A percentile compares a stretch with the other conserved stretches of the same genome.
phyloP scores from a whole-genome alignment of 2,113 vertebrate species.

The Strigops habroptila region DNA sequence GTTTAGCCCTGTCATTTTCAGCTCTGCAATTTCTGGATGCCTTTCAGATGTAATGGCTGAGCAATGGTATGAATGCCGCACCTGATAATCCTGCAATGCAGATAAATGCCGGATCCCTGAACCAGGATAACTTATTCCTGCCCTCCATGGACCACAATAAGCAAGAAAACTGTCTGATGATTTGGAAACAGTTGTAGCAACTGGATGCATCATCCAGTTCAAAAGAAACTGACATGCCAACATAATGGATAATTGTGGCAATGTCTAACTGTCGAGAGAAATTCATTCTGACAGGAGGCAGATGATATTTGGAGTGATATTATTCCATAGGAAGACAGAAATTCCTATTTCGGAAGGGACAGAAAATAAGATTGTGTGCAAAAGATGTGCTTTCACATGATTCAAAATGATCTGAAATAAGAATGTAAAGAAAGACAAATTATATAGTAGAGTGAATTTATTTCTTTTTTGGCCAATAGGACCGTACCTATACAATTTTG shows the following conservation, averaged over 20 bases:
- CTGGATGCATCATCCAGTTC: background rate
- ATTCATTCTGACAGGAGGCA: background rate
- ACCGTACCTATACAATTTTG: background rate
- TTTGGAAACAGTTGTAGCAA: background rate
- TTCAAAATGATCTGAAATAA: background rate
- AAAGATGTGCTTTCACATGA: background rate
- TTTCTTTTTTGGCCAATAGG: background rate
- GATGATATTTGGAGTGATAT: constrained; percentile 17
- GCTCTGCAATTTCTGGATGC: fast-evolving
- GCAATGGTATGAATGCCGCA: fast-evolving
- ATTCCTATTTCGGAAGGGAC: background rate
- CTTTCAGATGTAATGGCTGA: background rate
- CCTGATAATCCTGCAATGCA: background rate
- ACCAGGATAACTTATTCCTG: background rate
- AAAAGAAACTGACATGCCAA: constrained; percentile 28
- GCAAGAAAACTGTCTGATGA: background rate
- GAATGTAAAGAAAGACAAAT: background rate
- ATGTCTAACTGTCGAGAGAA: background rate
- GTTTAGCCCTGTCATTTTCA: background rate
- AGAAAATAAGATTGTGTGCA: background rate
- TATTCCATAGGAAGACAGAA: background rate
- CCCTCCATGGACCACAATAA: background rate
- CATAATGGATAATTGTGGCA: constrained; percentile 21
- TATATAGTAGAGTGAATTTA: background rate
- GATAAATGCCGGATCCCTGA: background rate